Evolutionary conservation across 2,888 invertebrate genomes (phyloP).

Genomic region (Koerneria pararmatus): DNA sequence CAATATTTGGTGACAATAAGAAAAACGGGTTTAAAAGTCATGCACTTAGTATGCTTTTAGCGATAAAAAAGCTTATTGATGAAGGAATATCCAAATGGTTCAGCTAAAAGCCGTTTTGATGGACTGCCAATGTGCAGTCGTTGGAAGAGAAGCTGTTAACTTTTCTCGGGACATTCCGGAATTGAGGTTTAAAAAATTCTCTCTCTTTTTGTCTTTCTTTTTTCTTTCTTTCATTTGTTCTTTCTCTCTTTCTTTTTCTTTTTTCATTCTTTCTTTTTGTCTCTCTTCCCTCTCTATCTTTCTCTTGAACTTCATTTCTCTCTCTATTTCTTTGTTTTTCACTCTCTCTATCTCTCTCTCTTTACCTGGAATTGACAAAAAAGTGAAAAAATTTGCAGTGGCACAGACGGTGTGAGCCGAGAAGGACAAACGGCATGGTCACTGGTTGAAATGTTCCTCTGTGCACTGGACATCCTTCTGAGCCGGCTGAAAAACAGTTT

Average conservation of each 20-base stretch:
- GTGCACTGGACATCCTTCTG: conserved; percentile 84
- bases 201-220: conserved; percentile 28
- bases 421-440: conserved; percentile 50
- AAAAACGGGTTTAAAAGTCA: too few species aligned
- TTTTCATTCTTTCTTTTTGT: not conserved
- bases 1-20: too few species aligned
- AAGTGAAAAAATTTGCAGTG: too few species aligned
- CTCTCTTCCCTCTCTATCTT: too few species aligned
- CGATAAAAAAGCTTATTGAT: too few species aligned
- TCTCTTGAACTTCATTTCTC: too few species aligned
- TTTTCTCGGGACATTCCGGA: conserved; percentile 91
- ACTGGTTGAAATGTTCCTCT: conserved; percentile 89
- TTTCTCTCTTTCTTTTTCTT: not conserved
- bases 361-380: too few species aligned
- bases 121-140: conserved; percentile 71
- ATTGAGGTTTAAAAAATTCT: too few species aligned
- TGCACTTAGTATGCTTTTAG: too few species aligned
- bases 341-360: too few species aligned
- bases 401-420: conserved; percentile 27
- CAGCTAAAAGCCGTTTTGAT: conserved; percentile 86
- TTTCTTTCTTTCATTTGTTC: conserved; percentile 9
- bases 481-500: conserved; percentile 72
- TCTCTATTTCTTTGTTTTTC: too few species aligned
- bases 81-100: conserved; percentile 50
- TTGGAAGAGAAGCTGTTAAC: conserved; percentile 78